Base-by-base conservation (phyloP, 2,113 vertebrate species). In the Procavia capensis region DNA sequence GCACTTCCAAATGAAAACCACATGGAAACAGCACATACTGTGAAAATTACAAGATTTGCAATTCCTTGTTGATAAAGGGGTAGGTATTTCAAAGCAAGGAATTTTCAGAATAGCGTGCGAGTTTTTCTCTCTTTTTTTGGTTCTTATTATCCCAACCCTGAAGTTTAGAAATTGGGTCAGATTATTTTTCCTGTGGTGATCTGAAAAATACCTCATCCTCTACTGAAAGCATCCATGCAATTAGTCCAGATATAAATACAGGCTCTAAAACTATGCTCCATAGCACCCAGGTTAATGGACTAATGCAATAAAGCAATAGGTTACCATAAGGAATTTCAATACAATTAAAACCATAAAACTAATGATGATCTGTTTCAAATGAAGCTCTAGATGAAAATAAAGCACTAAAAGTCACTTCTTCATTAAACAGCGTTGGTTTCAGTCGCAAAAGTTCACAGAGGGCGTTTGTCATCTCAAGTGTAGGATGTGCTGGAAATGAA, bases 311-410 rank as follows among this genome's bases (percentile, higher is more conserved):
- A 98, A 98, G 95, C 90, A 96, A 96, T 45, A 95, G 68, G 86
- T 96, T 97, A 95, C 75, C 95, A 92, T 70, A 97, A 97, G 63
- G 20, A 97, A 41, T 94, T 96, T 97, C 85, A 95, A 95, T 70
- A 97, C 96, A 98, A 97, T 97, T 97, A 97, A 97, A 98, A 97
- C 81, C 70, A 79, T 97, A 97, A 98, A 98, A 92, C 66, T 87
- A 97, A 97, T 82, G 31, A 84, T 94, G 78, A 98, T 95, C 93
- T 94, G 87, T 96, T 98, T 98, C 94, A 95, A 94, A 97, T 95
- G 24, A 97, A 97, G 95, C 85, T 84, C 79, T n/a, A 47, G 87
- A 97, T 72, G n/a, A 97, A 98, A 98, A 97, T 66, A 96, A 97
- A 97, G 80, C 75, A 97, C 93, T 98, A 89, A 97, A 96, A 97